phyloP scores from a whole-genome alignment of 2,113 vertebrate species.

The Amphiprion percula region DNA sequence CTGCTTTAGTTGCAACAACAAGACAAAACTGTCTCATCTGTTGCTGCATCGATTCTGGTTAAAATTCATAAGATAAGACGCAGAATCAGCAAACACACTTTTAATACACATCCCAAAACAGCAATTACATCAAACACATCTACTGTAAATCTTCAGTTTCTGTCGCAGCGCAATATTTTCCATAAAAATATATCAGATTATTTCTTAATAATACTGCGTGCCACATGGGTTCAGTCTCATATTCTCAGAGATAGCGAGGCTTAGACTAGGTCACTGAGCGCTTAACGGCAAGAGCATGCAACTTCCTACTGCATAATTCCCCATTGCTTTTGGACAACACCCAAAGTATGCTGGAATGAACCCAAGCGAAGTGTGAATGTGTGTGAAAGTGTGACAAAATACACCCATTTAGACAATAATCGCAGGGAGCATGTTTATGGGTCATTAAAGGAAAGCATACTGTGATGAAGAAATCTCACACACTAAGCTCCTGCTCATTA shows the following conservation, averaged over 20 bases:
- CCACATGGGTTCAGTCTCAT: slow-evolving; percentile 20
- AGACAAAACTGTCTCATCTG: slow-evolving; percentile 31
- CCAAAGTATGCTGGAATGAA: slow-evolving; percentile 54
- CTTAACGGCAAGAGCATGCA: slow-evolving; percentile 26
- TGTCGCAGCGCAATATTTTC: slow-evolving; percentile 29
- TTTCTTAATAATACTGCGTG: slow-evolving; percentile 32
- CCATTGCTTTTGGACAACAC: slow-evolving; percentile 59
- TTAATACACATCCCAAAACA: slow-evolving; percentile 48
- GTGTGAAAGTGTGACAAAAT: slow-evolving; percentile 65
- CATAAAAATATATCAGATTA: slow-evolving; percentile 38
- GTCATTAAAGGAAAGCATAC: slow-evolving; percentile 62
- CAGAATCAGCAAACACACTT: slow-evolving; percentile 37
- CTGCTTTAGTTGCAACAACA: slow-evolving; percentile 6
- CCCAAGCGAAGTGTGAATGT: slow-evolving; percentile 52
- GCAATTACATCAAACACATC: slow-evolving; percentile 29
- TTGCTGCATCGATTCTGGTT: not conserved
- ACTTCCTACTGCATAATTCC: slow-evolving; percentile 57
- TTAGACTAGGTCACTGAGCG: slow-evolving; percentile 27
- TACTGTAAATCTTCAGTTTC: slow-evolving; percentile 22
- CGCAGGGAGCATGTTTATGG: slow-evolving; percentile 53
- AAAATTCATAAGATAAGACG: slow-evolving; percentile 35
- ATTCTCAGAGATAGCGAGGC: slow-evolving; percentile 22
- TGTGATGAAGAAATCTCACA: slow-evolving; percentile 48
- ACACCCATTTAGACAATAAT: slow-evolving; percentile 71
- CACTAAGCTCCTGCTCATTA: slow-evolving; percentile 60